phyloP scores from a whole-genome alignment of 2,797 vertebrate genomes.

The Uromys caudimaculatus region DNA sequence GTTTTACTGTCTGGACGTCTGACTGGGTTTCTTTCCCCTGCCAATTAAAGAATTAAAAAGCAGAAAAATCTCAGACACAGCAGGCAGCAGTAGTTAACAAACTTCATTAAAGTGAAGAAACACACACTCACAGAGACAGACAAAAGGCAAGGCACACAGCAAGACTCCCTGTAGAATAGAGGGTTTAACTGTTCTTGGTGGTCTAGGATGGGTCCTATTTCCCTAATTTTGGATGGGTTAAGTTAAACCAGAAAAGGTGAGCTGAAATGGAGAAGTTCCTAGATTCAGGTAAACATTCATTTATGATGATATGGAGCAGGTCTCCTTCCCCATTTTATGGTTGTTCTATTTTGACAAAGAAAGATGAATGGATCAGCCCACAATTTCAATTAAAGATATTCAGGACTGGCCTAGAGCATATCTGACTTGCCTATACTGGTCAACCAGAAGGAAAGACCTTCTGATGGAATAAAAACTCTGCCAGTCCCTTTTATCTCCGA shows the following conservation, averaged over 20 bases:
- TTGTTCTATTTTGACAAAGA: background rate
- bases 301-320: background rate
- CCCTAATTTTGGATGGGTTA: background rate
- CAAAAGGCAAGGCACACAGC: background rate
- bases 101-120: constrained; percentile 8
- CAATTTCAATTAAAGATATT: background rate
- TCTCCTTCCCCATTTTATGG: background rate
- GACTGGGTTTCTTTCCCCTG: background rate
- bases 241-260: background rate
- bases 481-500: background rate
- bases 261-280: background rate
- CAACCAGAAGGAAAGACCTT: background rate
- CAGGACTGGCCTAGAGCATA: background rate
- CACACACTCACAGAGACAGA: background rate
- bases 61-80: background rate
- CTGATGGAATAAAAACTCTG: background rate
- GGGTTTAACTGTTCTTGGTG: background rate
- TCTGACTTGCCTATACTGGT: background rate
- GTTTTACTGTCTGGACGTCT: background rate
- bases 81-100: background rate
- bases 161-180: background rate
- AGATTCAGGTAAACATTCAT: background rate
- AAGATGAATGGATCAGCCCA: background rate
- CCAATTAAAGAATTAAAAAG: background rate
- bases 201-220: background rate